These are phyloP conservation scores for Panopea generosa DNA, from an alignment of 2,888 invertebrate genomes.

Conservation along the genomic window DNA sequence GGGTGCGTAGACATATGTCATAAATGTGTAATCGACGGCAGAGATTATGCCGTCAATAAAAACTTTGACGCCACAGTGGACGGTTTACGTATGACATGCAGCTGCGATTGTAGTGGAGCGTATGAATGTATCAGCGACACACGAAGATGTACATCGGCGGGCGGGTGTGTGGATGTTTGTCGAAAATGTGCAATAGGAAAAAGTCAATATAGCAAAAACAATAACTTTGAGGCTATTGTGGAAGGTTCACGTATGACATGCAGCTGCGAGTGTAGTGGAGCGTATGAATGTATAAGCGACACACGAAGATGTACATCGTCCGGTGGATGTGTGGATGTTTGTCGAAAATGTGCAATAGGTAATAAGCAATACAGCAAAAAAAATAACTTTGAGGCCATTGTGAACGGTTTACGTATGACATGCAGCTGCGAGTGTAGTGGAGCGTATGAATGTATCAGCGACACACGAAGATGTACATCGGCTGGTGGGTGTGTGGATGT, in stretches of 20 bases:
- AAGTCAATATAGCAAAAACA: not conserved
- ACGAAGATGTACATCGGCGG: slow-evolving; percentile 6
- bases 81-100: slow-evolving; percentile 37
- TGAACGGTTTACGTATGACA: slow-evolving; percentile 39
- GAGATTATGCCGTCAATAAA: slow-evolving; percentile 32
- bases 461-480: slow-evolving; percentile 17
- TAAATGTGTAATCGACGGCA: slow-evolving; percentile 66
- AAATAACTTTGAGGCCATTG: slow-evolving; percentile 49
- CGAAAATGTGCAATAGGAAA: slow-evolving; percentile 39
- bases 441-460: slow-evolving; percentile 33
- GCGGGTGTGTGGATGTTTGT: slow-evolving; percentile 29
- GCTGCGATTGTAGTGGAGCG: slow-evolving; percentile 45
- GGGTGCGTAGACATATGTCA: slow-evolving; percentile 54
- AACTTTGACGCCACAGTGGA: slow-evolving; percentile 21
- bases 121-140: slow-evolving; percentile 29
- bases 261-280: slow-evolving; percentile 42
- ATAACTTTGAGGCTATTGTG: slow-evolving; percentile 12
- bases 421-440: slow-evolving; percentile 64
- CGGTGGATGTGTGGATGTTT: slow-evolving; percentile 36
- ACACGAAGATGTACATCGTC: slow-evolving; percentile 20
- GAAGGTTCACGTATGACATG: slow-evolving; percentile 30
- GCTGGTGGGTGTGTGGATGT: slow-evolving; percentile 26
- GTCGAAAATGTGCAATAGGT: slow-evolving; percentile 52
- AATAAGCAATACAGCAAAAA: slow-evolving; percentile 34
- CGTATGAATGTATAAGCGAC: slow-evolving; percentile 23